Evolutionary conservation across 2,797 vertebrate species (phyloP), one percentile per base, ranked within the genome.

Genomic region (Poecilia gillii): DNA sequence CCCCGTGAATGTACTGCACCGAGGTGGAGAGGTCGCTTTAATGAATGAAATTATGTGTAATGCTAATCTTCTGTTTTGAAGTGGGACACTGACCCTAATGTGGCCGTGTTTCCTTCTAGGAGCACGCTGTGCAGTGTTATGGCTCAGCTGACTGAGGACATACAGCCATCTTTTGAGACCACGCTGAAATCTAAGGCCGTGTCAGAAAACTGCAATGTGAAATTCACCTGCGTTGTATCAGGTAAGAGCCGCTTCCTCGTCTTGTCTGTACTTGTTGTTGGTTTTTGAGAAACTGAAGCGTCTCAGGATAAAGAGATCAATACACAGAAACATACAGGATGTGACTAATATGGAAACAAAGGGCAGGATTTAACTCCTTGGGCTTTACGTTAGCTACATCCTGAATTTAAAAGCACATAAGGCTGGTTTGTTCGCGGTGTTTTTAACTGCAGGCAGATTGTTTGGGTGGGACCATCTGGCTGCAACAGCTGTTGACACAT

Each of bases 91-190:
- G 18, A 20, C 49, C 71, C 36, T 88, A 45, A 91, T 75, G 18
- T 41, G 4, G 28, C 25, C 1, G 16, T 78, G 72, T 87, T 80
- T 90, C 46, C 41, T 81, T 95, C 81, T 91, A 99, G 99, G 96
- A 99, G 97, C 95, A 99, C 98, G 62, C 96, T 99, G 92, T 99
- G 98, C 95, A 97, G 95, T 75, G 96, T 99, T 90, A 99, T 99
- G 94, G 97, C 99, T 88, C 99, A 99, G 92, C 96, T 99, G 91
- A 99, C 98, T 1, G 99, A 99, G 79, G 99, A 99, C 90, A 97
- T 97, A 72, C 99, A 99, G 91, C 99, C 99, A 0, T 95, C 96
- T 25, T 99, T 99, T 84, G 97, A 99, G 88, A 97, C 96, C 84
- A 99, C 99, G 5, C 94, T 99, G 91, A 98, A 98, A 94, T 97